These are phyloP conservation scores for Chaitophorus viminalis DNA, from an alignment of 2,888 invertebrate genomes.

Conservation along the genomic window DNA sequence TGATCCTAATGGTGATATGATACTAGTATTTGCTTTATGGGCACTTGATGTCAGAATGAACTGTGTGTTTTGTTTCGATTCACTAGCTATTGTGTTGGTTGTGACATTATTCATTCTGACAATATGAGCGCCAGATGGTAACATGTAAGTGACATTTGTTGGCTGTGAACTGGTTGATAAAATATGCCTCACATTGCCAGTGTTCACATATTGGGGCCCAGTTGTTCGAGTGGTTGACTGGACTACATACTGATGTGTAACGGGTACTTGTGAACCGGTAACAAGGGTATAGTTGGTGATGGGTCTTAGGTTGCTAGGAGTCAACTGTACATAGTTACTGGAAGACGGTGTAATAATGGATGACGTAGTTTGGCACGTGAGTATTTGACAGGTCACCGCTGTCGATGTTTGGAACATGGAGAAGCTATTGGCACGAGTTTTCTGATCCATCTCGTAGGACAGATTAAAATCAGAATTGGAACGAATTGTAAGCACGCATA, in stretches of 20 bases:
- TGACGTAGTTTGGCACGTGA: neutral
- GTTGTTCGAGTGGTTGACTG: neutral
- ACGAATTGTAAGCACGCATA: neutral
- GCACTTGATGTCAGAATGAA: constrained; percentile 25
- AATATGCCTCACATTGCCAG: constrained; percentile 17
- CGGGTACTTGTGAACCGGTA: neutral
- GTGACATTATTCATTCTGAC: constrained; percentile 36
- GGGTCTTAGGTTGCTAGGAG: constrained; percentile 30
- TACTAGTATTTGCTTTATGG: constrained; percentile 10
- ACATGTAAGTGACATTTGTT: constrained; percentile 35
- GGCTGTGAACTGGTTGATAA: constrained; percentile 2
- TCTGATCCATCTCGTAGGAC: constrained; percentile 17
- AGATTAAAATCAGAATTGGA: neutral
- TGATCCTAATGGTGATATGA: neutral
- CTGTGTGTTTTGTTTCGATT: too few relatives aligned
- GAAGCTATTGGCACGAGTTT: neutral
- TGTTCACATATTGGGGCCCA: constrained; percentile 16
- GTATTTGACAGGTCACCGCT: neutral
- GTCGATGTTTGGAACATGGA: neutral
- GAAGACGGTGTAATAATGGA: neutral
- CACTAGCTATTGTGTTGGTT: constrained; percentile 19
- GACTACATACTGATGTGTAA: constrained; percentile 29
- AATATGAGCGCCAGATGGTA: constrained; percentile 52
- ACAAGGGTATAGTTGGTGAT: constrained; percentile 40
- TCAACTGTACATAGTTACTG: neutral